phyloP scores from a whole-genome alignment of 2,113 vertebrate genomes.

The Scolopax mira region DNA sequence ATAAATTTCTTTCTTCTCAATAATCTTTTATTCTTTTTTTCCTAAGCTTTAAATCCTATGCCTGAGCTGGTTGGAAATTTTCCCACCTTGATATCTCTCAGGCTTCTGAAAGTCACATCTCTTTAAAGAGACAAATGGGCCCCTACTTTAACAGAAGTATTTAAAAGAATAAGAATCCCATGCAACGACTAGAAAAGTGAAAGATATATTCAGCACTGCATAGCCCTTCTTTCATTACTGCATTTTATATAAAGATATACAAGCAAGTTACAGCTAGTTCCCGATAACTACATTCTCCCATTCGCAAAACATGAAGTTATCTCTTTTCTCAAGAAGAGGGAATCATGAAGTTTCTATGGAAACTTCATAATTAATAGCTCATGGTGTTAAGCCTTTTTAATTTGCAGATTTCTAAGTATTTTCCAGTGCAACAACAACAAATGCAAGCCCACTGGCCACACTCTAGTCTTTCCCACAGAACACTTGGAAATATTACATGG shows the following conservation, averaged over 20 bases:
- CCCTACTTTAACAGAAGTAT: neutral
- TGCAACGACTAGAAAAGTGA: neutral
- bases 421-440: neutral
- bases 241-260: neutral
- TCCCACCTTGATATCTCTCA: neutral
- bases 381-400: neutral
- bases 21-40: neutral
- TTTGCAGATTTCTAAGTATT: neutral
- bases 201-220: neutral
- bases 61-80: neutral
- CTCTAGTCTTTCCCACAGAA: neutral
- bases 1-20: neutral
- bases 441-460: neutral
- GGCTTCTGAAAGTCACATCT: neutral
- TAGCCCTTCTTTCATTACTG: neutral
- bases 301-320: neutral
- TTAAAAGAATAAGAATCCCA: neutral
- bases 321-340: neutral
- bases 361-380: constrained; percentile 14
- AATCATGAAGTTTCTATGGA: constrained; percentile 20
- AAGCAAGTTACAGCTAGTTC: neutral
- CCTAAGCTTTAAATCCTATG: neutral
- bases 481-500: neutral
- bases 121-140: neutral
- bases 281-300: neutral